phyloP scores from a whole-genome alignment of 2,113 vertebrate genomes.

The Entomyzon cyanotis region DNA sequence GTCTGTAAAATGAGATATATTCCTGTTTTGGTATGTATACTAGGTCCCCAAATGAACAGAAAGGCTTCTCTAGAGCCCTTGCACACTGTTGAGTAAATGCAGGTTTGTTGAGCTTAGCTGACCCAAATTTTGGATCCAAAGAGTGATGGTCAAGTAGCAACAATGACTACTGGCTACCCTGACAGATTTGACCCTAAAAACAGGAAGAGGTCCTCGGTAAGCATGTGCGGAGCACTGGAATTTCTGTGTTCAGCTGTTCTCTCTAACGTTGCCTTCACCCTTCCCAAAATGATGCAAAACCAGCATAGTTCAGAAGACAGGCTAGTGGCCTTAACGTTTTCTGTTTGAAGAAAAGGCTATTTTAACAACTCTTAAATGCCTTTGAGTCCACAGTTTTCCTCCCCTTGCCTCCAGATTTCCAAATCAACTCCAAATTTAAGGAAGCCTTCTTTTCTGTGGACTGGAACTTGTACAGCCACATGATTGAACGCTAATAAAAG shows the following conservation, averaged over 20 bases:
- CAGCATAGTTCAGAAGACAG: constrained; percentile 32
- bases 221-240: background rate
- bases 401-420: constrained; percentile 7
- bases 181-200: background rate
- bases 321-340: background rate
- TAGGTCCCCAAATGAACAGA: constrained; percentile 68
- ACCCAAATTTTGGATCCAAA: constrained; percentile 16
- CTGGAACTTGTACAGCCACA: background rate
- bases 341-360: background rate
- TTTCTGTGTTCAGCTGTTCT: background rate
- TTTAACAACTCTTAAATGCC: background rate
- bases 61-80: constrained; percentile 73
- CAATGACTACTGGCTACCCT: background rate
- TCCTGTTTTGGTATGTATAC: constrained; percentile 61
- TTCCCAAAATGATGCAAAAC: constrained; percentile 43
- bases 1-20: constrained; percentile 70
- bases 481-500: background rate
- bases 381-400: constrained; percentile 1
- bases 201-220: background rate
- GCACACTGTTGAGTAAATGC: constrained; percentile 32
- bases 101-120: constrained; percentile 29
- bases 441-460: background rate
- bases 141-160: background rate
- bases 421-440: background rate
- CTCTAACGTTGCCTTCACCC: constrained; percentile 36